These are phyloP conservation scores for Nesogale talazaci DNA, from an alignment of 2,113 vertebrate species.

Conservation along the genomic window DNA sequence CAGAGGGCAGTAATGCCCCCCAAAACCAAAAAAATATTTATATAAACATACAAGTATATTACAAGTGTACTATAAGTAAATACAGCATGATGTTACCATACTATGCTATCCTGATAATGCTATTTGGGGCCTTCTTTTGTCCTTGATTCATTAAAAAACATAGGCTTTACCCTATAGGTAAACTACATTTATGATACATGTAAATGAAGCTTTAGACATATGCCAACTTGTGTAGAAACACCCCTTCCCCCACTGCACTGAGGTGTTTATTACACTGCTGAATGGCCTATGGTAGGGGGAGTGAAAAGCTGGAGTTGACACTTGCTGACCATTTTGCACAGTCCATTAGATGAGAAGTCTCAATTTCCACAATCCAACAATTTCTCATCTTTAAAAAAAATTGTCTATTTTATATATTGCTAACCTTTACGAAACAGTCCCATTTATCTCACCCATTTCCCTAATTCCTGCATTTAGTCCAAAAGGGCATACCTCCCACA, in stretches of 20 bases:
- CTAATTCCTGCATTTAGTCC: constrained; percentile 61
- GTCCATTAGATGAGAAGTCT: not conserved
- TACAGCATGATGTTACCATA: not conserved
- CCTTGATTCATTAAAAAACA: not conserved
- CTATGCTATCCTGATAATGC: not conserved
- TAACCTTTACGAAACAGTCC: constrained; percentile 54
- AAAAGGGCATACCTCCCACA: constrained; percentile 60
- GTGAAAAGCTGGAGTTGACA: not conserved
- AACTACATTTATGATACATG: not conserved
- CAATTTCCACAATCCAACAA: constrained; percentile 23
- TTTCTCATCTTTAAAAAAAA: constrained; percentile 65
- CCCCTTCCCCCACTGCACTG: not conserved
- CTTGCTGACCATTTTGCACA: not conserved
- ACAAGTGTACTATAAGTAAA: not conserved
- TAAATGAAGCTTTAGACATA: not conserved
- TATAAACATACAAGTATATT: too few relatives aligned
- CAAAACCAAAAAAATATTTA: too few relatives aligned
- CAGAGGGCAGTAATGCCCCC: too few relatives aligned
- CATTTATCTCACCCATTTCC: constrained; percentile 47
- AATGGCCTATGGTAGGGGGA: not conserved
- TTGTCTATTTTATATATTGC: constrained; percentile 39
- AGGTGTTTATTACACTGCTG: not conserved
- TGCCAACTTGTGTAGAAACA: not conserved
- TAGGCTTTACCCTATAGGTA: not conserved
- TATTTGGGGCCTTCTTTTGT: not conserved